Base-by-base conservation (phyloP, 2,113 vertebrate species). In the Ceyx margarethae region DNA sequence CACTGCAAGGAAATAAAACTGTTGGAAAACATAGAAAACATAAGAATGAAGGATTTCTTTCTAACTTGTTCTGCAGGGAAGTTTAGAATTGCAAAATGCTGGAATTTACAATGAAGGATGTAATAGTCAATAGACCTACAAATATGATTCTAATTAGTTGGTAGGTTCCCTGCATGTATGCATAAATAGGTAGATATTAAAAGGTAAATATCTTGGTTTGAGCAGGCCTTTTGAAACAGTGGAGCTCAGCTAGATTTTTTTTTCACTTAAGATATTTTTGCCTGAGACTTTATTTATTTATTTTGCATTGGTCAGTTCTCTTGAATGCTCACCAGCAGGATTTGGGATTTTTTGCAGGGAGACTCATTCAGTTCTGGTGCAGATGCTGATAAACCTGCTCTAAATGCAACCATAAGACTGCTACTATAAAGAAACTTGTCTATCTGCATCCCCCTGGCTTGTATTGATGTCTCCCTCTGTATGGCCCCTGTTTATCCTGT, bases 211-310 rank as follows among this genome's bases (percentile, higher is more conserved):
- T 71, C 60, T 58, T 74, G 54, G 35, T 82, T 94, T 87, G 78
- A 91, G n/a, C 31, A 82, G 37, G 13, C 37, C 14, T 37, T 79
- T 81, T 66, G 60, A 53, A 87, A 74, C 26, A 40, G 26, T 10
- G 14, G 46, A 86, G 22, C 51, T 91, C 58, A 66, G 60, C 14
- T 87, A 66, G 50, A 73, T 29, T 74, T 87, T 89, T 37, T 37
- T 91, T 85, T 72, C 45, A 50, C 60, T 33, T 35, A 79, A 72
- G 42, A 23, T 84, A 79, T 82, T 94, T 94, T 94, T 87, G n/a
- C 87, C 74, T 76, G 43, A 66, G 54, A 89, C 90, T 96, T 95
- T 95, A 87, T 94, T 95, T 95, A 94, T 95, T 96, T 93, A 92
- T 91, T 93, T 92, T 73, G 58, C 71, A 64, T 85, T 89, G 58